Percentiles rank a stretch among this genome's conserved stretches.
Evolutionary conservation across 2,888 invertebrate species (phyloP).

Genomic region (Apotomis capreana): DNA sequence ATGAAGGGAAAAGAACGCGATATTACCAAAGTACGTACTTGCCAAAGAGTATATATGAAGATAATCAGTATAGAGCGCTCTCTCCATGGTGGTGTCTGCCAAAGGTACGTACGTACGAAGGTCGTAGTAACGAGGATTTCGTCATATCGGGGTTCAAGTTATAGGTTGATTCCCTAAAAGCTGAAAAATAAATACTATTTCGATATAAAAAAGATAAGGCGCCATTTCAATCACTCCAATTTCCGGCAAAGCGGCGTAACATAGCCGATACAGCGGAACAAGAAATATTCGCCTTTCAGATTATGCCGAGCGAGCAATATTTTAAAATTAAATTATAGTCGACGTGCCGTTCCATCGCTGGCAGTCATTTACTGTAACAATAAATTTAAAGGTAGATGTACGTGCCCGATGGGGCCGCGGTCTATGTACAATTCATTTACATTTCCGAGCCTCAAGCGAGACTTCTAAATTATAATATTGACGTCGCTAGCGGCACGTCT

Average conservation of each 20-base stretch:
- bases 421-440: conserved; percentile 38
- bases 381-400: conserved; percentile 37
- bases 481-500: conserved; percentile 15
- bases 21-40: too few relatives aligned
- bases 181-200: neutral
- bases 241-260: conserved; percentile 22
- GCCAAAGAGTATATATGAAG: too few relatives aligned
- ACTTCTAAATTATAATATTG: conserved; percentile 29
- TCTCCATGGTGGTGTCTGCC: too few relatives aligned
- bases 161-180: neutral
- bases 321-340: conserved; percentile 42
- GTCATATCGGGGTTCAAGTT: too few relatives aligned
- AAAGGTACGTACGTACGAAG: too few relatives aligned
- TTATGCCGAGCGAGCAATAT: conserved; percentile 37
- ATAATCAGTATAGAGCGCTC: too few relatives aligned
- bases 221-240: conserved; percentile 14
- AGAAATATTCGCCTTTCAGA: conserved; percentile 35
- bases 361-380: conserved; percentile 38
- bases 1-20: too few relatives aligned
- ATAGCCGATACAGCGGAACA: conserved; percentile 30
- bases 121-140: too few relatives aligned
- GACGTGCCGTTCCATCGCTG: conserved; percentile 38
- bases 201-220: neutral
- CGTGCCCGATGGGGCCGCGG: conserved; percentile 30
- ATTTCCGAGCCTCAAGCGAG: conserved; percentile 26